A percentile compares a stretch with the other conserved stretches of the same genome.
These are phyloP conservation scores for Catocala sponsa DNA, from an alignment of 2,888 invertebrate species.

Conservation along the genomic window DNA sequence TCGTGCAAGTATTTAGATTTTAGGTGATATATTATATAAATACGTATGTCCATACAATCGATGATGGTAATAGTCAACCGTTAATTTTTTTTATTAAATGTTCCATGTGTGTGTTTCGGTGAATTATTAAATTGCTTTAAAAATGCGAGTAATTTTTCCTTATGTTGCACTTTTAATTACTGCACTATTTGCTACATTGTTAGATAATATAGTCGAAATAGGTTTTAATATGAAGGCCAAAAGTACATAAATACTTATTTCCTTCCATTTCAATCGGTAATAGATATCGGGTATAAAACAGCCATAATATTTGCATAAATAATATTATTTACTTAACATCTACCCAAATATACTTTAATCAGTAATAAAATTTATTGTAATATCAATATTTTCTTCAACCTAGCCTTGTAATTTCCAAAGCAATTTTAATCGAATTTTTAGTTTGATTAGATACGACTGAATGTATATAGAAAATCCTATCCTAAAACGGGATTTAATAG, in stretches of 20 bases:
- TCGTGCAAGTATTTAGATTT: conserved; percentile 19
- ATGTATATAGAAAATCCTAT: neutral
- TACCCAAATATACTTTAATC: no score
- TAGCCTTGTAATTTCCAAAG: no score
- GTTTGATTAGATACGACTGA: no score
- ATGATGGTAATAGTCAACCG: neutral
- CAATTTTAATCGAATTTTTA: no score
- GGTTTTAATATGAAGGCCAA: neutral
- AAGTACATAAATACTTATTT: conserved; percentile 16
- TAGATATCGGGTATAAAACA: no score
- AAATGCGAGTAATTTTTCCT: no score
- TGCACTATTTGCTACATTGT: neutral
- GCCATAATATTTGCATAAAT: no score
- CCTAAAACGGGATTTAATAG: neutral
- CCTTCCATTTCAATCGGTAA: conserved; percentile 25
- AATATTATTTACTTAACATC: no score
- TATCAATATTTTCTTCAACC: no score
- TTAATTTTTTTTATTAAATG: neutral
- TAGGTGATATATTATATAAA: neutral
- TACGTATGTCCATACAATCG: neutral
- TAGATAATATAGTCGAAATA: neutral
- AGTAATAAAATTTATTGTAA: no score
- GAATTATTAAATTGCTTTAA: no score
- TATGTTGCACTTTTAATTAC: neutral
- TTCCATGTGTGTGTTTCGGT: no score